Base-by-base conservation (phyloP, 37 sponge, comb jelly and placozoan species). In the Tethya wilhelma region DNA sequence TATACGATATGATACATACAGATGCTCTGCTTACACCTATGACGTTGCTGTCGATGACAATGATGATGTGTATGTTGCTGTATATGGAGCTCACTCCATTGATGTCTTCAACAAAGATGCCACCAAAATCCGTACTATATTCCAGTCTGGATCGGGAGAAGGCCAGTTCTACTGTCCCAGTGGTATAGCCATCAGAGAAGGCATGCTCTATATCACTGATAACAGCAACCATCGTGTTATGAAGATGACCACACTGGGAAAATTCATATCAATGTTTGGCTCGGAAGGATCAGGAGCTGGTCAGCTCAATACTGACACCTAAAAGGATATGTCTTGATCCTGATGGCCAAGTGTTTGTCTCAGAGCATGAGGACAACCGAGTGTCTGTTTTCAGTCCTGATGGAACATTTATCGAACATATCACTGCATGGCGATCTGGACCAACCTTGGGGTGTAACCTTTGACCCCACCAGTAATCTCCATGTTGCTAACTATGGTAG, bases 371-470 rank as follows among this genome's bases (percentile, higher is more conserved):
- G 36, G 80, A 87, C 59, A 67, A 74, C 34, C 44, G 81, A 33
- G 53, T 87, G 43, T 66, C 65, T 40, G 67, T 87, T 7, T 87
- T 87, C 45, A 41, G 56, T 28, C 33, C 66, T 22, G 81, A 87
- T 66, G 87, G 75, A 11, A 42, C 56, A 28, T 79, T 73, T 64
- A 23, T 17, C 33, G 6, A 25, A 25, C 40, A 58, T 56, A 80
- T 87, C 40, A 40, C 44, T 43, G 59, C 68, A 44, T n/a, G n/a
- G n/a, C n/a, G 41, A 71, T 4, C 57, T 64, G 4, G 41, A 36
- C 45, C 44, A 69, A 34, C 87, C 87, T 8, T 79, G 80, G 79
- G 87, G 80, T 12, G 28, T 87, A n/a, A 75, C 87, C 25, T 74
- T 87, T 53, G 87, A 73, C 40, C 55, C 55, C 9, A 19, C 55